Conservation (phyloP, 2,113 vertebrate species). For the Recurvirostra avosetta region DNA sequence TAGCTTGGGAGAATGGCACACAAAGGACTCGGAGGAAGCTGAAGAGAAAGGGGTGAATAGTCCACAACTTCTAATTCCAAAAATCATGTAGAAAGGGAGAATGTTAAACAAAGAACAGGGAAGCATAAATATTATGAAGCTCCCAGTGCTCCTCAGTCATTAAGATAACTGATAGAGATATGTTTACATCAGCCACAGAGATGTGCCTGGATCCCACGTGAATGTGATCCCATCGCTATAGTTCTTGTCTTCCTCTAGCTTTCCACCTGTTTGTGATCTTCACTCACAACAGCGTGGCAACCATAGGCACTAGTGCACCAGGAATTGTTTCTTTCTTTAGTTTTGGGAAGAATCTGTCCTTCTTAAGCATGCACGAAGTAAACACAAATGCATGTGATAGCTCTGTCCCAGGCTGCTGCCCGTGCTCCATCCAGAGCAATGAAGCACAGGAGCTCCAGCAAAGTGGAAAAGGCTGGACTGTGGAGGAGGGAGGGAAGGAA, state of each 20-base stretch:
- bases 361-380: not conserved
- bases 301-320: not conserved
- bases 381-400: not conserved
- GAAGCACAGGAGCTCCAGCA: not conserved
- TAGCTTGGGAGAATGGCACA: not conserved
- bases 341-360: not conserved
- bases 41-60: not conserved
- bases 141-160: not conserved
- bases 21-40: not conserved
- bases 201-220: not conserved
- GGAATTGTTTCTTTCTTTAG: not conserved
- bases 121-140: not conserved
- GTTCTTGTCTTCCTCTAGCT: not conserved
- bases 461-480: not conserved
- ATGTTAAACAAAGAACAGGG: not conserved
- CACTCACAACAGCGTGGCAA: not conserved
- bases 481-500: not conserved
- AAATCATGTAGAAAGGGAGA: not conserved
- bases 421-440: not conserved
- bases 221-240: not conserved
- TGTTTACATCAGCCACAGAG: not conserved
- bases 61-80: not conserved
- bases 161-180: not conserved
- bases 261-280: not conserved
- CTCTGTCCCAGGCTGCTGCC: not conserved